Evolutionary conservation across 1,140 invertebrate species (phyloP).

Genomic region (Proctacanthus coquilletti): DNA sequence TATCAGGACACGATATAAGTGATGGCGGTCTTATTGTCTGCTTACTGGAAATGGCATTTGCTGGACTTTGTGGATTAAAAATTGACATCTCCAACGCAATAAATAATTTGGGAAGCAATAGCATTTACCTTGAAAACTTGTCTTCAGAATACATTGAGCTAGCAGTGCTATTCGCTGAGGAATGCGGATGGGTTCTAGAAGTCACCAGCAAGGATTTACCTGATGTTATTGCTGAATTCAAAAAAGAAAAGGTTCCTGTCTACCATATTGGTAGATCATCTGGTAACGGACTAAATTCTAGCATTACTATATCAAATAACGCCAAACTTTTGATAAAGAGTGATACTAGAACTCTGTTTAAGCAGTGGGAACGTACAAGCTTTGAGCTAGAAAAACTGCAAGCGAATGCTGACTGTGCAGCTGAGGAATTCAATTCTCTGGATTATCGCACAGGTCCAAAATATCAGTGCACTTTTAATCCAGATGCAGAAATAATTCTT

Average conservation of each 20-base stretch:
- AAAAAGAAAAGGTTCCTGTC: slow-evolving; percentile 42
- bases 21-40: slow-evolving; percentile 88
- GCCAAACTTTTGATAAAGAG: slow-evolving; percentile 43
- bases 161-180: slow-evolving; percentile 74
- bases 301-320: slow-evolving; percentile 45
- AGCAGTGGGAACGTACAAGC: slow-evolving; percentile 92
- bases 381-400: slow-evolving; percentile 76
- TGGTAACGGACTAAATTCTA: slow-evolving; percentile 48
- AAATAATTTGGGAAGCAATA: slow-evolving; percentile 6
- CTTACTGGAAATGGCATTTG: slow-evolving; percentile 90
- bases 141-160: slow-evolving; percentile 33
- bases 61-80: slow-evolving; percentile 65
- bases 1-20: slow-evolving; percentile 91
- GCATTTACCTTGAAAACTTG: slow-evolving; percentile 5
- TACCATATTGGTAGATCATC: slow-evolving; percentile 53
- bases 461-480: slow-evolving; percentile 56
- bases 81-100: slow-evolving; percentile 45
- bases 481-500: slow-evolving; percentile 34
- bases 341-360: slow-evolving; percentile 48
- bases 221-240: slow-evolving; percentile 44
- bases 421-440: slow-evolving; percentile 57
- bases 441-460: slow-evolving; percentile 40
- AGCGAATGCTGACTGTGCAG: slow-evolving; percentile 59
- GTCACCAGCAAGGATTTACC: slow-evolving; percentile 38
- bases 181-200: slow-evolving; percentile 86